These are phyloP conservation scores for Lysandra bellargus DNA, from an alignment of 2,888 invertebrate genomes.

Conservation along the genomic window DNA sequence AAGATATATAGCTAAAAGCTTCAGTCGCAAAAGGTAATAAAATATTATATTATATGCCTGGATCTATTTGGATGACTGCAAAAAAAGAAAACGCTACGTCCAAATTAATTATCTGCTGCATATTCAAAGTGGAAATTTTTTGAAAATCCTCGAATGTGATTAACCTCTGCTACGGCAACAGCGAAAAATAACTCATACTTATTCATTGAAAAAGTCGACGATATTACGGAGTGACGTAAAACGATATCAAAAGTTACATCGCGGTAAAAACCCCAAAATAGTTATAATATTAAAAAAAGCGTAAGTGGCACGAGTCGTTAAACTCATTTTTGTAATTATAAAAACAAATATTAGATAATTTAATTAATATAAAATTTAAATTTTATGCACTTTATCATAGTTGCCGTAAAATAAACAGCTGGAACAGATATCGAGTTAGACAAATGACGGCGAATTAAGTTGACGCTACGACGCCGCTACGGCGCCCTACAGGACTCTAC, in stretches of 20 bases:
- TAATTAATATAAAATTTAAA: background rate
- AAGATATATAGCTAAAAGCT: no score
- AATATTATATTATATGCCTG: no score
- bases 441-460: constrained; percentile 7
- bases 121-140: background rate
- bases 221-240: constrained; percentile 4
- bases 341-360: constrained; percentile 23
- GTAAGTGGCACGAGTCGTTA: constrained; percentile 17
- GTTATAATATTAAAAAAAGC: background rate
- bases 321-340: constrained; percentile 2
- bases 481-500: no score
- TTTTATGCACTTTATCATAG: constrained; percentile 4
- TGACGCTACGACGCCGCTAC: background rate
- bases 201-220: background rate
- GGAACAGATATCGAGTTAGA: background rate
- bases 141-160: constrained; percentile 8
- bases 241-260: constrained; percentile 2
- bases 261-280: background rate
- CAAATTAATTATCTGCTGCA: background rate
- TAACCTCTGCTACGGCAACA: constrained; percentile 10
- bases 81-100: background rate
- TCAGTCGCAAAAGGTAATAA: no score
- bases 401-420: background rate
- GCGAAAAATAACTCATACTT: background rate
- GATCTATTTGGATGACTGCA: background rate